Percentiles rank a stretch among this genome's conserved stretches.
Conservation (phyloP, 2,113 vertebrate genomes). For the Scomber scombrus region DNA sequence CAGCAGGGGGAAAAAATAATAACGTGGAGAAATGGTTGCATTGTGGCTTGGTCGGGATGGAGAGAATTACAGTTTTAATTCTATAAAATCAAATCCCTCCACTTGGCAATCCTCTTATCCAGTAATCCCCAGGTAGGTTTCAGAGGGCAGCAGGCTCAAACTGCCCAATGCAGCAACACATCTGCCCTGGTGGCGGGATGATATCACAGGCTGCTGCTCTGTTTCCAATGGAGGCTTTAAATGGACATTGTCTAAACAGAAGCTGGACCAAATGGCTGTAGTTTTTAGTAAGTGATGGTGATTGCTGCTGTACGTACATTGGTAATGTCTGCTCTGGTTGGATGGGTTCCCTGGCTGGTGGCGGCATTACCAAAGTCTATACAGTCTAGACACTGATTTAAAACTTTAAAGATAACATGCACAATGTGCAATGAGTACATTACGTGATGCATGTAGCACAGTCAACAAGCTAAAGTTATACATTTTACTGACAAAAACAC, state of each 20-base stretch:
- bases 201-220: slow-evolving; percentile 33
- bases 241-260: slow-evolving; percentile 23
- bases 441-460: neutral
- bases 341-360: neutral
- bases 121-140: slow-evolving; percentile 82
- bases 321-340: neutral
- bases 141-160: slow-evolving; percentile 66
- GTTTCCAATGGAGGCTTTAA: slow-evolving; percentile 48
- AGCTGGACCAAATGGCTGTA: slow-evolving; percentile 8
- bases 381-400: slow-evolving; percentile 7
- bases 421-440: neutral
- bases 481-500: neutral
- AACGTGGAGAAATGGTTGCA: slow-evolving; percentile 40
- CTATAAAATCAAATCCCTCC: slow-evolving; percentile 80
- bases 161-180: slow-evolving; percentile 64
- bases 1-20: slow-evolving; percentile 6
- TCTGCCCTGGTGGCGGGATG: slow-evolving; percentile 59
- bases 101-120: slow-evolving; percentile 78
- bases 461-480: neutral
- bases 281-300: neutral
- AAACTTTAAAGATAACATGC: neutral
- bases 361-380: neutral
- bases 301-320: neutral
- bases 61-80: slow-evolving; percentile 80
- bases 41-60: slow-evolving; percentile 20